Percentiles rank a stretch among this genome's conserved stretches.
phyloP scores from a whole-genome alignment of 1,140 invertebrate genomes.

The Drosophila paulistorum region DNA sequence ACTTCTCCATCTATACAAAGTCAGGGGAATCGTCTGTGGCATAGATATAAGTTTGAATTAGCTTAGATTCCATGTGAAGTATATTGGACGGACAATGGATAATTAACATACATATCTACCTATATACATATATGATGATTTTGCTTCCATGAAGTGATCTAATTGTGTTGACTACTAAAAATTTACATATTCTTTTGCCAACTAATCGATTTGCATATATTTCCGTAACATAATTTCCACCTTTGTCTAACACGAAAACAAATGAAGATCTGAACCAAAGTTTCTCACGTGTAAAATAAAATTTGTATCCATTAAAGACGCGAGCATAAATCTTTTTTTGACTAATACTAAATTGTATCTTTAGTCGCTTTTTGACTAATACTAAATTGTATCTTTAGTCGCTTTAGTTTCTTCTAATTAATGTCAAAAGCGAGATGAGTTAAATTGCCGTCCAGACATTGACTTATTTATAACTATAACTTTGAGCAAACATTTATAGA shows the following conservation, averaged over 20 bases:
- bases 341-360: not conserved
- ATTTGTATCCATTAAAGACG: too few relatives aligned
- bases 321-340: slow-evolving; percentile 1
- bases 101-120: too few relatives aligned
- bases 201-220: slow-evolving; percentile 1
- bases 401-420: not conserved
- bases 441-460: too few relatives aligned
- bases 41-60: not conserved
- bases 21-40: not conserved
- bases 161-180: not conserved
- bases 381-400: not conserved
- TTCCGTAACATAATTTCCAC: slow-evolving; percentile 4
- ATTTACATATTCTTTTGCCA: slow-evolving; percentile 2
- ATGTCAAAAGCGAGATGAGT: not conserved
- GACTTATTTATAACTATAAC: too few relatives aligned
- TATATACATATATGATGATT: not conserved
- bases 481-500: not conserved
- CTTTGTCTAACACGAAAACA: not conserved
- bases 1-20: not conserved
- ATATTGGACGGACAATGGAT: not conserved
- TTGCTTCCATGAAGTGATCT: not conserved
- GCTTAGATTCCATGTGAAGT: not conserved
- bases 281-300: not conserved
- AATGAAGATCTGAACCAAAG: not conserved
- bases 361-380: not conserved